A percentile compares a stretch with the other conserved stretches of the same genome.
Evolutionary conservation across 2,888 invertebrate species (phyloP).

Genomic region (Scaptomyza parva): DNA sequence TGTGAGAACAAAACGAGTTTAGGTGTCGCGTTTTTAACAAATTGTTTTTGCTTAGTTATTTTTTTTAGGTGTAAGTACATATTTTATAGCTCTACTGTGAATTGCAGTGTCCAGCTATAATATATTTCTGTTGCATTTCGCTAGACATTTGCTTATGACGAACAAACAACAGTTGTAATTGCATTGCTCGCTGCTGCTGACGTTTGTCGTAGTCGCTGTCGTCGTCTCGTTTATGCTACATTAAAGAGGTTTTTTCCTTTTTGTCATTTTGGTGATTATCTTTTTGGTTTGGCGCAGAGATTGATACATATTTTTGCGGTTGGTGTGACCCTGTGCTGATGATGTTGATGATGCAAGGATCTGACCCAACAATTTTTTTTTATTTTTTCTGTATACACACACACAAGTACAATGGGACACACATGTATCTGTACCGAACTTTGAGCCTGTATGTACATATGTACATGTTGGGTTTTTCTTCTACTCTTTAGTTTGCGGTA

Average conservation of each 20-base stretch:
- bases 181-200: conserved; percentile 62
- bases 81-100: conserved; percentile 24
- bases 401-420: conserved; percentile 35
- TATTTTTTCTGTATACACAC: conserved; percentile 68
- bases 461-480: conserved; percentile 28
- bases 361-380: conserved; percentile 44
- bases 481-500: conserved; percentile 60
- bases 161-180: conserved; percentile 36
- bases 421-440: conserved; percentile 60
- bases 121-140: conserved; percentile 7
- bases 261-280: conserved; percentile 59
- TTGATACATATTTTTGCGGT: conserved; percentile 25
- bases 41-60: conserved; percentile 44
- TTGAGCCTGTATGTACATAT: conserved; percentile 58
- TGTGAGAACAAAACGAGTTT: conserved; percentile 66
- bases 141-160: conserved; percentile 4
- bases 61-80: conserved; percentile 18
- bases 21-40: conserved; percentile 73
- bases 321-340: conserved; percentile 14
- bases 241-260: conserved; percentile 48
- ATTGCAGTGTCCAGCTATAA: conserved; percentile 5
- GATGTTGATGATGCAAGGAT: conserved; percentile 71
- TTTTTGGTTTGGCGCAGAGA: conserved; percentile 37
- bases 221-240: conserved; percentile 64
- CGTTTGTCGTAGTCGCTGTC: conserved; percentile 60